Conservation (phyloP, 2,888 invertebrate species). For the Chironomus tentans region DNA sequence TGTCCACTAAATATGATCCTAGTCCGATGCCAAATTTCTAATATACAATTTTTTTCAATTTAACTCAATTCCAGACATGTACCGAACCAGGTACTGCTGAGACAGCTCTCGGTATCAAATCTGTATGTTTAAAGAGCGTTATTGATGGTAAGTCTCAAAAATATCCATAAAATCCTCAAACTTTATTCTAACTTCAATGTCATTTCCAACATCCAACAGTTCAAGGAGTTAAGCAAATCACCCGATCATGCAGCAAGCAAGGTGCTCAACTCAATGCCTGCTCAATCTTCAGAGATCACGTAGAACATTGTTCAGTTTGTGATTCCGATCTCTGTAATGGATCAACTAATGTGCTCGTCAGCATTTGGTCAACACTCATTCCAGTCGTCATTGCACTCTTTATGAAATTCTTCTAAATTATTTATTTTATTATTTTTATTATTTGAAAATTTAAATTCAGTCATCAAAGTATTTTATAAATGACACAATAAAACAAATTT, state of each 20-base stretch:
- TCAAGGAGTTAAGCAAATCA: slow-evolving; percentile 7
- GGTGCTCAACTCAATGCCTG: background rate
- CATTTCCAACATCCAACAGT: background rate
- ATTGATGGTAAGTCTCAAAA: background rate
- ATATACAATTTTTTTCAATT: too few relatives aligned
- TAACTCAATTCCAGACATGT: background rate
- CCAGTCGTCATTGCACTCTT: slow-evolving; percentile 10
- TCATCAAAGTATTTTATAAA: background rate
- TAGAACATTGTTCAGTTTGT: slow-evolving; percentile 23
- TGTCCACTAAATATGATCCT: too few relatives aligned
- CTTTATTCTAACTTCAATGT: background rate
- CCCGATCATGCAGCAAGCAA: slow-evolving; percentile 7
- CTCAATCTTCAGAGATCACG: background rate
- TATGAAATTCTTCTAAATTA: slow-evolving; percentile 17
- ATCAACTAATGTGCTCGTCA: background rate
- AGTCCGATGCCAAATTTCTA: too few relatives aligned
- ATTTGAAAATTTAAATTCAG: background rate
- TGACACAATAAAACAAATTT: background rate
- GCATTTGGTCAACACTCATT: background rate
- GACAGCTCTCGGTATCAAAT: background rate
- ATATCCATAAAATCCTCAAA: background rate
- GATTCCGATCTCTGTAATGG: slow-evolving; percentile 18
- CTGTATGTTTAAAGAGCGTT: slow-evolving; percentile 18
- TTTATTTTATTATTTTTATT: background rate
- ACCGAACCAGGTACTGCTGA: background rate